Base-by-base conservation (phyloP, 2,888 invertebrate genomes). In the Chorisops tibialis region DNA sequence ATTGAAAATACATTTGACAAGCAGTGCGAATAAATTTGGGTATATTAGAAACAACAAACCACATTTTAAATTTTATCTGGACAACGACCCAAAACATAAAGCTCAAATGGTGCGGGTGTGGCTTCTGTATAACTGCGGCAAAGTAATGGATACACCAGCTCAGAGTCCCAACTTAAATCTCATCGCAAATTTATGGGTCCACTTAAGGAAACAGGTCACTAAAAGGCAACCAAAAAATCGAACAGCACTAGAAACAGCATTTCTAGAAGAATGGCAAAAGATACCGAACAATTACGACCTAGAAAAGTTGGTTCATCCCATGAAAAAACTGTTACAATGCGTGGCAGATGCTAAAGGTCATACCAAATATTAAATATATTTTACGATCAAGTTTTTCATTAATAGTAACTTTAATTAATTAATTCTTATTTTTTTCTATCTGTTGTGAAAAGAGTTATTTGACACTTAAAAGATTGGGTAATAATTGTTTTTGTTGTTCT, bases 201-300 rank as follows among this genome's bases (percentile, higher is more conserved):
- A 45, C 43, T 45, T 56, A 35, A 39, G 54, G 4, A 59, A 60
- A 19, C 56, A 61, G 21, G 62, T 65, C 22, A 49, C 43, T 14
- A 65, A 65, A 63, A 3, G 47, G 24, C 45, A 52, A 21, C 63
- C 48, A 11, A 63, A 30, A 16, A n/a, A n/a, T n/a, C n/a, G n/a
- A n/a, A n/a, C n/a, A n/a, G n/a, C n/a, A n/a, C n/a, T n/a, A n/a
- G n/a, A 61, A 39, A 24, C 18, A 37, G 30, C 45, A 4, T 43
- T 24, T 41, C 54, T 30, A 41, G 3, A 52, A 19, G 50, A 61
- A 30, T 61, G 50, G 51, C 1, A 62, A 9, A 62, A 64, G 22
- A 64, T n/a, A n/a, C n/a, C n/a, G n/a, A n/a, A n/a, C n/a, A 41
- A 52, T 51, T 59, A 59, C 37, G 49, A 64, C 16, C 11, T 64